Conservation (phyloP, 2,113 vertebrate genomes). For the Apodemus sylvaticus region DNA sequence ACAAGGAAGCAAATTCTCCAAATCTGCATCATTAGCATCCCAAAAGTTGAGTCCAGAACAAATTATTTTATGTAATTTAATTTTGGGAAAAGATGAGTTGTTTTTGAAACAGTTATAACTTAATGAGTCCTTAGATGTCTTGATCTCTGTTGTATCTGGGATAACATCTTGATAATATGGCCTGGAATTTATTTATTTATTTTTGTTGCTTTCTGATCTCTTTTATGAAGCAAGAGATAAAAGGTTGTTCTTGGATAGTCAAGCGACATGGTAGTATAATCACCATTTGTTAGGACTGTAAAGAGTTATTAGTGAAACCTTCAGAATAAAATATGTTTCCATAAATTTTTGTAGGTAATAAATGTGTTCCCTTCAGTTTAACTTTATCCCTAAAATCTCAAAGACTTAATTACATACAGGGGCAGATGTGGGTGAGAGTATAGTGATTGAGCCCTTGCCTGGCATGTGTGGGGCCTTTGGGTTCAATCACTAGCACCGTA, state of each 20-base stretch:
- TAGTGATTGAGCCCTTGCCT: not conserved
- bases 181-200: conserved; percentile 46
- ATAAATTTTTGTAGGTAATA: conserved; percentile 47
- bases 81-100: conserved; percentile 52
- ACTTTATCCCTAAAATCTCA: conserved; percentile 43
- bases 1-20: conserved; percentile 23
- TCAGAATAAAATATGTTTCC: conserved; percentile 43
- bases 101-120: conserved; percentile 58
- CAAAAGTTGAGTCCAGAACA: not conserved
- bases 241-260: conserved; percentile 41
- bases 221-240: conserved; percentile 62
- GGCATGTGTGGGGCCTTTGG: not conserved
- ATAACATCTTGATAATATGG: conserved; percentile 59
- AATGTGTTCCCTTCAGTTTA: conserved; percentile 45
- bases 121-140: conserved; percentile 53
- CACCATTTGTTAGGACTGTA: conserved; percentile 39
- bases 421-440: not conserved
- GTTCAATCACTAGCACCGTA: not conserved
- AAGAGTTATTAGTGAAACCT: conserved; percentile 34
- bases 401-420: conserved; percentile 8
- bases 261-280: not conserved
- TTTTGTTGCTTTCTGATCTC: conserved; percentile 48
- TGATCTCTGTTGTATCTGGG: conserved; percentile 41
- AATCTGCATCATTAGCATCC: not conserved
- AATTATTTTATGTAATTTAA: conserved; percentile 52